Percentiles rank a stretch among this genome's conserved stretches.
phyloP scores from a whole-genome alignment of 2,797 vertebrate genomes.

The Discoglossus pictus region DNA sequence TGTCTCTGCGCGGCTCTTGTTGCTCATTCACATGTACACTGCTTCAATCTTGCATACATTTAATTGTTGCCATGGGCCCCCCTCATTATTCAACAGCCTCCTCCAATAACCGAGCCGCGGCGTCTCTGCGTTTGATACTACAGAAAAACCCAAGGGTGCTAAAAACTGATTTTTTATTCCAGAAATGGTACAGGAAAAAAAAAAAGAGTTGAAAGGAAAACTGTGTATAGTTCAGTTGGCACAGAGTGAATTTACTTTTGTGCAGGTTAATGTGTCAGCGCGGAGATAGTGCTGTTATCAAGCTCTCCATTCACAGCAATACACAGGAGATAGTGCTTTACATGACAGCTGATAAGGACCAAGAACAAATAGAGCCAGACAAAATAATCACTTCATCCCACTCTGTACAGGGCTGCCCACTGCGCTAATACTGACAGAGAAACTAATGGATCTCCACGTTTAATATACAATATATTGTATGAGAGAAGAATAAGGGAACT shows the following conservation, averaged over 20 bases:
- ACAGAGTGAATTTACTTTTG: constrained; percentile 42
- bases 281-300: constrained; percentile 50
- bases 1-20: constrained; percentile 30
- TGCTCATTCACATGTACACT: constrained; percentile 26
- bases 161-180: constrained; percentile 10
- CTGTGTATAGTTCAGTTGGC: constrained; percentile 8
- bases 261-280: constrained; percentile 49
- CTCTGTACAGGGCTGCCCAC: constrained; percentile 1
- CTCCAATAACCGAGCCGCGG: constrained; percentile 6
- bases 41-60: constrained; percentile 30
- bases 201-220: constrained; percentile 6
- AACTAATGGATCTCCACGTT: neutral
- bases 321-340: constrained; percentile 40
- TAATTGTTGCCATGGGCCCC: constrained; percentile 45
- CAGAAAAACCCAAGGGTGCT: constrained; percentile 14
- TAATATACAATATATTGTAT: no score
- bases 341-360: constrained; percentile 50
- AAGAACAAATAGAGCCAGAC: constrained; percentile 36
- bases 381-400: constrained; percentile 44
- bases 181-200: neutral
- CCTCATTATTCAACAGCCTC: constrained; percentile 20
- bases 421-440: neutral
- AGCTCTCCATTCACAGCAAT: constrained; percentile 47
- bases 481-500: no score
- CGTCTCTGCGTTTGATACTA: constrained; percentile 7